Percentiles rank a stretch among this genome's conserved stretches.
phyloP scores from a whole-genome alignment of 2,888 invertebrate species.

The Ernsta delagoae region DNA sequence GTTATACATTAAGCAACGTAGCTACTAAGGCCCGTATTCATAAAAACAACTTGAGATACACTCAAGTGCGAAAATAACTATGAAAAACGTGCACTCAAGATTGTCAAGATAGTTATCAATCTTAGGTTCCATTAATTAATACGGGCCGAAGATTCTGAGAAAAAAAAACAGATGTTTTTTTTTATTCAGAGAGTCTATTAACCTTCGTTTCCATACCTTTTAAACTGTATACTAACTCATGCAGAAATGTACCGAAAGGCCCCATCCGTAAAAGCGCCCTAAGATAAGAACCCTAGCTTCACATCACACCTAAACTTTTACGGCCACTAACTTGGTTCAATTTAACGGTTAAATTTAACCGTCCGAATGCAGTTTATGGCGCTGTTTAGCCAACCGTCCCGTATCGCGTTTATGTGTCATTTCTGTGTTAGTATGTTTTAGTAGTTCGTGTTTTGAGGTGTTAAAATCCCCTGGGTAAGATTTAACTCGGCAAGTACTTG shows the following conservation, averaged over 20 bases:
- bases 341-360: constrained; percentile 51
- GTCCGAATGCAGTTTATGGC: constrained; percentile 47
- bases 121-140: too few relatives aligned
- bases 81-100: too few relatives aligned
- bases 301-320: constrained; percentile 32
- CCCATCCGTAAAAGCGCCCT: constrained; percentile 7
- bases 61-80: too few relatives aligned
- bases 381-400: constrained; percentile 35
- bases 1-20: too few relatives aligned
- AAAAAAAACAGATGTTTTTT: too few relatives aligned
- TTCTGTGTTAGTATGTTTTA: constrained; percentile 40
- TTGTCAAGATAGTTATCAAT: too few relatives aligned
- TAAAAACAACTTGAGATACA: too few relatives aligned
- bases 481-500: constrained; percentile 3
- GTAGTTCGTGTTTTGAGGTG: constrained; percentile 23
- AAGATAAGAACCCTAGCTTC: constrained; percentile 28
- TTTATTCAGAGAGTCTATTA: too few relatives aligned
- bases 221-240: neutral
- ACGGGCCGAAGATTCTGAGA: too few relatives aligned
- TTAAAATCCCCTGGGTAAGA: constrained; percentile 1
- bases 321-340: constrained; percentile 44
- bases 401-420: constrained; percentile 44
- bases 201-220: too few relatives aligned
- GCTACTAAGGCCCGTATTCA: too few relatives aligned
- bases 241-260: neutral